Percentiles rank a stretch among this genome's conserved stretches.
phyloP scores from a whole-genome alignment of 2,113 vertebrate species.

The Leuciscus idus region DNA sequence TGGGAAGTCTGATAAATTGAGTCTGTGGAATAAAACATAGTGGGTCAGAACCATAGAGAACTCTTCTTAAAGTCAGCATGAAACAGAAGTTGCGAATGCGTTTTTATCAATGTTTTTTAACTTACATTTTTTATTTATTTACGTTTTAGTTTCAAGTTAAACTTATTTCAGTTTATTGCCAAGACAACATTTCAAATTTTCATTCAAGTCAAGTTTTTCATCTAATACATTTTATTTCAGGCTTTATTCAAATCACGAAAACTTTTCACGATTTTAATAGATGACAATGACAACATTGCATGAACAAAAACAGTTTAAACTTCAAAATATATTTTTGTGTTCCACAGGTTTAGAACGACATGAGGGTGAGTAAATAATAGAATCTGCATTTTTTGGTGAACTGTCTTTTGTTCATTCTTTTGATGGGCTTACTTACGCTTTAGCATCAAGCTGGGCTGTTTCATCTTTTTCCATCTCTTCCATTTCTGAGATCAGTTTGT shows the following conservation, averaged over 20 bases:
- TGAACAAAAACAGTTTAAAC: neutral
- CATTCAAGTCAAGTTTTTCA: no score
- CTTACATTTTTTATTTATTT: no score
- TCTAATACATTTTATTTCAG: no score
- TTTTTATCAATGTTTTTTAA: no score
- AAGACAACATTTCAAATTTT: no score
- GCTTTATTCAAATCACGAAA: no score
- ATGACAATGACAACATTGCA: neutral
- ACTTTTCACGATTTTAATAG: neutral
- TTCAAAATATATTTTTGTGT: neutral
- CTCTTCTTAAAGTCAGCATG: neutral
- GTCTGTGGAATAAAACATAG: conserved; percentile 69
- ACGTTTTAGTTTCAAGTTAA: no score
- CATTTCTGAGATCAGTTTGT: conserved; percentile 91
- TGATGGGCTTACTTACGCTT: conserved; percentile 77
- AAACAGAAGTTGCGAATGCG: no score
- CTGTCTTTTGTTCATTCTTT: neutral
- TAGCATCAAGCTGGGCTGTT: conserved; percentile 84
- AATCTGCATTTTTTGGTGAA: neutral
- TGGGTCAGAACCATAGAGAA: neutral
- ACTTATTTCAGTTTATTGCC: no score
- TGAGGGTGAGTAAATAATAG: neutral
- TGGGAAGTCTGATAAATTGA: conserved; percentile 90
- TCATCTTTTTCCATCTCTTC: conserved; percentile 87
- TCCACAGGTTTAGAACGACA: neutral